Evolutionary conservation across 2,797 vertebrate genomes (phyloP).

Genomic region (Okamejei kenojei): DNA sequence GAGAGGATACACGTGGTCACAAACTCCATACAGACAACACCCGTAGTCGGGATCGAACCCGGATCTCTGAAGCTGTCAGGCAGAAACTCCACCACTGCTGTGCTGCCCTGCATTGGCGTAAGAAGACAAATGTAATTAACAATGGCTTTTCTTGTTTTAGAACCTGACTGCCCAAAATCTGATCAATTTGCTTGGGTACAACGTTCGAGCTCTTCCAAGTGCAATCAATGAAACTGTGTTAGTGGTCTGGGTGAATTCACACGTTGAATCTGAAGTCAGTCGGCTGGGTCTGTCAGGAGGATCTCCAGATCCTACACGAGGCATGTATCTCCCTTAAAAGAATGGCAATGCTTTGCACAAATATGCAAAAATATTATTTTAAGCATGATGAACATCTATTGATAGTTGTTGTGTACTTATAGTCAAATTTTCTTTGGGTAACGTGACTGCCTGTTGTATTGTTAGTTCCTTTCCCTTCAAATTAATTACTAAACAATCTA

Average conservation of each 20-base stretch:
- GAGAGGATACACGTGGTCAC: too few relatives aligned
- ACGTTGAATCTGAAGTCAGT: constrained; percentile 36
- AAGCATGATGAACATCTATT: background rate
- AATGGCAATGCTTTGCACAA: background rate
- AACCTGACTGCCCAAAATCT: constrained; percentile 39
- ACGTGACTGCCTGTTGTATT: background rate
- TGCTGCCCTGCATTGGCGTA: too few relatives aligned
- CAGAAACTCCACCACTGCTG: too few relatives aligned
- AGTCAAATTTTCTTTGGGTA: background rate
- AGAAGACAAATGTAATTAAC: too few relatives aligned
- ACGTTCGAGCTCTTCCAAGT: constrained; percentile 36
- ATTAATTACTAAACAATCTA: background rate
- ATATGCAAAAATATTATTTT: background rate
- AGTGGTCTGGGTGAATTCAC: constrained; percentile 34
- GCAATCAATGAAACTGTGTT: constrained; percentile 27
- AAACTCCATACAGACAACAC: too few relatives aligned
- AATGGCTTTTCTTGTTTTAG: background rate
- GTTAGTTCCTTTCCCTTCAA: background rate
- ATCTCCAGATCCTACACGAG: constrained; percentile 9
- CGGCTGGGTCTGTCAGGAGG: constrained; percentile 9
- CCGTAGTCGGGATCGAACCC: too few relatives aligned
- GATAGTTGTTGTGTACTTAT: background rate
- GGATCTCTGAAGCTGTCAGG: too few relatives aligned
- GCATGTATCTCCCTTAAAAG: background rate
- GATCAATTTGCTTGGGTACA: constrained; percentile 39